phyloP scores from a whole-genome alignment of 2,888 invertebrate genomes.

The Entomobrya proxima region DNA sequence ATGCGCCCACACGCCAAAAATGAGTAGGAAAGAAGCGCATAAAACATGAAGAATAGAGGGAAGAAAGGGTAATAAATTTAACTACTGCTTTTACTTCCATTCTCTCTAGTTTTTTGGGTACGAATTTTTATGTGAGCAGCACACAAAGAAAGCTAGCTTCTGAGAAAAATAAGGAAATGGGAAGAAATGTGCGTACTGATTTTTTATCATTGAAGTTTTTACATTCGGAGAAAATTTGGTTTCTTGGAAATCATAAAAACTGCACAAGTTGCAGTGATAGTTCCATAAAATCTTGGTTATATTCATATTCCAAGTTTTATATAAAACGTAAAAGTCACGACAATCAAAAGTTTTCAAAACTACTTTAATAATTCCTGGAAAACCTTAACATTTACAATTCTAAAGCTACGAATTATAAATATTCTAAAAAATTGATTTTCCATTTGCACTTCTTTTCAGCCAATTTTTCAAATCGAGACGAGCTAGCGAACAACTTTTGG shows the following conservation, averaged over 20 bases:
- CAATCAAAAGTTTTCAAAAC: no score
- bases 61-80: constrained; percentile 8
- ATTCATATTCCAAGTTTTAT: no score
- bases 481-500: constrained; percentile 70
- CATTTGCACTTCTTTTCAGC: constrained; percentile 48
- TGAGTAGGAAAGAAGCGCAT: neutral
- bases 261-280: constrained; percentile 20
- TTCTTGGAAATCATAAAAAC: neutral
- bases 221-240: neutral
- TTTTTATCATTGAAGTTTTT: neutral
- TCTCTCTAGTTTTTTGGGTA: neutral
- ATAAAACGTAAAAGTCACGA: no score
- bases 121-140: neutral
- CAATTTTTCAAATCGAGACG: constrained; percentile 68
- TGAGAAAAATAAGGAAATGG: no score
- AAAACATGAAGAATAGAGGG: neutral
- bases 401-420: no score
- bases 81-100: neutral
- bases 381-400: no score
- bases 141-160: no score
- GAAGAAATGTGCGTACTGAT: constrained; percentile 7
- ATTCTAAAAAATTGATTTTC: no score
- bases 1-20: no score
- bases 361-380: no score
- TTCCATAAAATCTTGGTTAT: no score